Evolutionary conservation across 2,888 invertebrate genomes (phyloP).

Genomic region (Zonitis immaculata): DNA sequence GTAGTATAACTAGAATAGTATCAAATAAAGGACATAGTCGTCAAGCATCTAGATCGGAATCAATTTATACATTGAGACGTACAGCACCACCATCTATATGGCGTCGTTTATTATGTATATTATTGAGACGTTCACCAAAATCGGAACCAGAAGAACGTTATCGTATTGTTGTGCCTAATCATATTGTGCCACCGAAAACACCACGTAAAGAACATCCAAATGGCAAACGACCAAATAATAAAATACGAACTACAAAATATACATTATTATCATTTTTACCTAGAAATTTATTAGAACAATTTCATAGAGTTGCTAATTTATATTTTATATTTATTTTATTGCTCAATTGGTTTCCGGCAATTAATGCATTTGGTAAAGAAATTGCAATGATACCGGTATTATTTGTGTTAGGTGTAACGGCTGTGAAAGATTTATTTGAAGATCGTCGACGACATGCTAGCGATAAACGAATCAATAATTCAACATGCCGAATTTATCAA

Average conservation of each 20-base stretch:
- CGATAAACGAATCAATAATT: slow-evolving; percentile 91
- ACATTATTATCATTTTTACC: slow-evolving; percentile 90
- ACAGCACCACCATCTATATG: slow-evolving; percentile 68
- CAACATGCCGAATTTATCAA: slow-evolving; percentile 85
- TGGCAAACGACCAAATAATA: slow-evolving; percentile 74
- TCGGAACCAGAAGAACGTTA: slow-evolving; percentile 53
- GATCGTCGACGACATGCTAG: slow-evolving; percentile 84
- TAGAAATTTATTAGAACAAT: slow-evolving; percentile 94
- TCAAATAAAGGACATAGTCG: slow-evolving; percentile 68
- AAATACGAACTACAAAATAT: slow-evolving; percentile 92
- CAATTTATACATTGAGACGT: slow-evolving; percentile 80
- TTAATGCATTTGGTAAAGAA: slow-evolving; percentile 94
- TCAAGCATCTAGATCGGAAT: slow-evolving; percentile 85
- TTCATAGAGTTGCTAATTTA: slow-evolving; percentile 94
- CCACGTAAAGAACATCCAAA: slow-evolving; percentile 79
- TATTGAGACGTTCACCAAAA: slow-evolving; percentile 59
- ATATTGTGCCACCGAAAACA: slow-evolving; percentile 75
- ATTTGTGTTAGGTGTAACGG: slow-evolving; percentile 91
- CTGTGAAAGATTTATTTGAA: slow-evolving; percentile 92
- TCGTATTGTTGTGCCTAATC: slow-evolving; percentile 77
- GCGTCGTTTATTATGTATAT: slow-evolving; percentile 60
- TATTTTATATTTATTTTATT: slow-evolving; percentile 96
- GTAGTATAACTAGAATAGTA: slow-evolving; percentile 41
- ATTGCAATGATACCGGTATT: slow-evolving; percentile 92
- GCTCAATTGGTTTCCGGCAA: slow-evolving; percentile 92